These are phyloP conservation scores for Trachelus troglodyta DNA, from an alignment of 2,888 invertebrate genomes.

Conservation along the genomic window DNA sequence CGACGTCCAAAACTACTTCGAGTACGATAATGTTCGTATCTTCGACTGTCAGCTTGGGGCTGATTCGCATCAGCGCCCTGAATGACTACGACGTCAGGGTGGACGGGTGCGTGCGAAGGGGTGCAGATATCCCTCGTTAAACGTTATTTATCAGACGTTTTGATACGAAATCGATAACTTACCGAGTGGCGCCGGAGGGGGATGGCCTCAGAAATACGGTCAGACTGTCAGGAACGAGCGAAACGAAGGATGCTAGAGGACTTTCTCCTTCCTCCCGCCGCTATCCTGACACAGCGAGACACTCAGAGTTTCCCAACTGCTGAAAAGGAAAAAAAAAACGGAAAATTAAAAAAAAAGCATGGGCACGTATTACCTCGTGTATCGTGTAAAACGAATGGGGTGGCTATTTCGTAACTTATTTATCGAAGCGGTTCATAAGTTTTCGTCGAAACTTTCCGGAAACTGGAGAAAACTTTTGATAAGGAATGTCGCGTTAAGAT, in stretches of 20 bases:
- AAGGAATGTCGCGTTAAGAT: not conserved
- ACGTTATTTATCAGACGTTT: constrained; percentile 33
- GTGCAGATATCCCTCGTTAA: constrained; percentile 27
- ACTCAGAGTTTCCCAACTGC: constrained; percentile 4
- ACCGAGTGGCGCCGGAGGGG: not conserved
- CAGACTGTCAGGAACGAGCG: constrained; percentile 4
- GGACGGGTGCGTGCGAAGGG: not conserved
- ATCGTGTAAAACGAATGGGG: not conserved
- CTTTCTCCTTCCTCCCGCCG: not conserved
- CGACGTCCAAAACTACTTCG: not conserved
- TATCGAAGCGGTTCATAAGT: not conserved
- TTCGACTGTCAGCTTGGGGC: constrained; percentile 1
- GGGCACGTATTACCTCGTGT: not conserved
- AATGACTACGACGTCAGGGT: not conserved
- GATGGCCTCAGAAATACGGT: constrained; percentile 3
- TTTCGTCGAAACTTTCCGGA: not conserved
- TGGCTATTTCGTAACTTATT: constrained; percentile 2
- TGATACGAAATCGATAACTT: constrained; percentile 30
- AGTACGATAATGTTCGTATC: not conserved
- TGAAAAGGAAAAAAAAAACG: constrained; percentile 14
- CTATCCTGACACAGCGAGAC: not conserved
- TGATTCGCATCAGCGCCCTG: constrained; percentile 1
- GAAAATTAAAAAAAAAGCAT: not conserved
- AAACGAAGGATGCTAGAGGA: not conserved
- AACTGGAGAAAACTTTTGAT: not conserved